These are phyloP conservation scores for Eurytoma adleriae DNA, from an alignment of 2,888 invertebrate species.

Conservation along the genomic window DNA sequence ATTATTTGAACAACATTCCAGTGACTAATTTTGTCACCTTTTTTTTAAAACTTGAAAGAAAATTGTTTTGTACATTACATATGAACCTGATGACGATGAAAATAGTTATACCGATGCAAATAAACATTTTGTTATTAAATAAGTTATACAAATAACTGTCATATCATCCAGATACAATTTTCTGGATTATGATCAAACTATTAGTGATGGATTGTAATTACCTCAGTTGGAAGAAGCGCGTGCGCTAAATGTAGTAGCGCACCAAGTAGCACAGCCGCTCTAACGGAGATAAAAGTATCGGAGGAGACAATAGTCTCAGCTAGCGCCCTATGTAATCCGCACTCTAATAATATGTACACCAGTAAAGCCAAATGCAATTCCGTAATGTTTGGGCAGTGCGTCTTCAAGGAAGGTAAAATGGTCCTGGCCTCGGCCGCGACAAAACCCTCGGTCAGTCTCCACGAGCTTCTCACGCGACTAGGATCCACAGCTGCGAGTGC, in stretches of 20 bases:
- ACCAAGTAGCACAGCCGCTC: slow-evolving; percentile 92
- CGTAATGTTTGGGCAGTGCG: slow-evolving; percentile 91
- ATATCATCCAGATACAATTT: too few relatives aligned
- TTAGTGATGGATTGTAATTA: slow-evolving; percentile 1
- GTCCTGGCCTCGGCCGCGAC: slow-evolving; percentile 94
- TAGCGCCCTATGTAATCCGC: slow-evolving; percentile 90
- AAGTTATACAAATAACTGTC: too few relatives aligned
- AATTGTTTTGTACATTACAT: too few relatives aligned
- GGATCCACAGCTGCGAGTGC: slow-evolving; percentile 94
- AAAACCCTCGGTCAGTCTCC: slow-evolving; percentile 95
- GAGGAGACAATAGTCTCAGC: slow-evolving; percentile 94
- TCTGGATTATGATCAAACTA: neutral
- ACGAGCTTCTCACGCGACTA: slow-evolving; percentile 82
- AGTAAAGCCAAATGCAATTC: slow-evolving; percentile 94
- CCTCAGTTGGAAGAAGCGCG: slow-evolving; percentile 89
- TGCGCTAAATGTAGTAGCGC: slow-evolving; percentile 93
- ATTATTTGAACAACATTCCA: too few relatives aligned
- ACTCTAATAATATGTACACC: slow-evolving; percentile 91
- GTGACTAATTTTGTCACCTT: too few relatives aligned
- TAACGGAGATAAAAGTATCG: slow-evolving; percentile 92
- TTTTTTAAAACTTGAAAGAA: too few relatives aligned
- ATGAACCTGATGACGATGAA: too few relatives aligned
- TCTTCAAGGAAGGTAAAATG: slow-evolving; percentile 90
- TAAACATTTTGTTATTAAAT: too few relatives aligned
- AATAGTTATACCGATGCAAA: too few relatives aligned